Conservation (phyloP, 2,888 invertebrate genomes). For the Calameuta pallipes region DNA sequence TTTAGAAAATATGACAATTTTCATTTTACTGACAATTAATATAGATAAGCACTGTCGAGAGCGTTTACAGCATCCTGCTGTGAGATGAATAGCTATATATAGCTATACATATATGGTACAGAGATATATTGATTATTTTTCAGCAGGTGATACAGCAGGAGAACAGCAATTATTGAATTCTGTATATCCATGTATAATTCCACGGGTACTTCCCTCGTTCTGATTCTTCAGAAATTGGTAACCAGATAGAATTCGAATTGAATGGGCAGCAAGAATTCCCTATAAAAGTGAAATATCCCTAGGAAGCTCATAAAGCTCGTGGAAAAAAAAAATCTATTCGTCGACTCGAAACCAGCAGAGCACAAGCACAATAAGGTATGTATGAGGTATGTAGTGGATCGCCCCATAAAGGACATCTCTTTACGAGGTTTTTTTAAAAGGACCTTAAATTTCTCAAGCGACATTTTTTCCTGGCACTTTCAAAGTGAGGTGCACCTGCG, state of each 20-base stretch:
- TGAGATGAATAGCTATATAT: too few species aligned
- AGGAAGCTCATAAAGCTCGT: not conserved
- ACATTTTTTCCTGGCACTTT: constrained; percentile 31
- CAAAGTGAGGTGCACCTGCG: constrained; percentile 25
- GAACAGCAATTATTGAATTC: not conserved
- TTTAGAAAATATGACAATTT: not conserved
- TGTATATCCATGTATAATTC: not conserved
- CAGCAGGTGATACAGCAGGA: not conserved
- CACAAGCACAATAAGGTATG: not conserved
- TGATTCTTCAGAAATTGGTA: not conserved
- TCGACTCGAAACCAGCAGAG: not conserved
- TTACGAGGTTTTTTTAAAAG: constrained; percentile 36
- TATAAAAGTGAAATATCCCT: not conserved
- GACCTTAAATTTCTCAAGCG: constrained; percentile 44
- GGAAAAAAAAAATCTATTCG: not conserved
- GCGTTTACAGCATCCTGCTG: not conserved
- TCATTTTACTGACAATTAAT: not conserved
- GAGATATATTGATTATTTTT: too few species aligned
- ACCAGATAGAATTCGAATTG: not conserved
- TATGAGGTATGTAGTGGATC: not conserved
- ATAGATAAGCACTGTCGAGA: not conserved
- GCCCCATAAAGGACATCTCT: constrained; percentile 8
- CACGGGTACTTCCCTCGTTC: not conserved
- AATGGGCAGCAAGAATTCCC: not conserved
- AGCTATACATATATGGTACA: too few species aligned